Conservation (phyloP, 2,888 invertebrate species). For the Melieria picta region DNA sequence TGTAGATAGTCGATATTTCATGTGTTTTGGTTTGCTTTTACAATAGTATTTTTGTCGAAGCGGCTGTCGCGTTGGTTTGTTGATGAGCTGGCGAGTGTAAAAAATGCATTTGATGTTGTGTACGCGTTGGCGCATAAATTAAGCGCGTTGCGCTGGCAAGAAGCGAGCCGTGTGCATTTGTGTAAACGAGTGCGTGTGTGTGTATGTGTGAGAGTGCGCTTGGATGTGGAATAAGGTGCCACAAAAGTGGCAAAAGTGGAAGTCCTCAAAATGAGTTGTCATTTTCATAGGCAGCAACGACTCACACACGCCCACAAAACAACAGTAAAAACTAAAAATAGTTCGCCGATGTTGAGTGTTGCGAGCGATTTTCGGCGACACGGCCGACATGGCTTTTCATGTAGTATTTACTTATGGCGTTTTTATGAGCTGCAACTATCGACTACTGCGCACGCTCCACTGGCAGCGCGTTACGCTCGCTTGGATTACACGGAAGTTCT, state of each 20-base stretch:
- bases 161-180: conserved; percentile 8
- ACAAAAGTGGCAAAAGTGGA: no score
- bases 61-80: conserved; percentile 17
- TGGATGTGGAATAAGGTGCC: no score
- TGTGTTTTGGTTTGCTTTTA: not conserved
- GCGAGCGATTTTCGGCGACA: no score
- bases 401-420: not conserved
- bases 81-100: conserved; percentile 21
- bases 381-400: no score
- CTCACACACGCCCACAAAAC: no score
- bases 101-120: conserved; percentile 24
- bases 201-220: not conserved
- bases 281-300: no score
- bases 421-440: not conserved
- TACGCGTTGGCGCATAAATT: conserved; percentile 39
- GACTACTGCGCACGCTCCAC: conserved; percentile 35
- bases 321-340: no score
- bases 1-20: conserved; percentile 11
- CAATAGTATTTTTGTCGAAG: conserved; percentile 3
- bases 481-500: conserved; percentile 49
- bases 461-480: conserved; percentile 43
- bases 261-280: no score
- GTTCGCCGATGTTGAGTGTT: no score
- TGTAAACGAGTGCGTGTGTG: not conserved
- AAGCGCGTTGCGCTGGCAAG: conserved; percentile 21